Evolutionary conservation across 2,113 vertebrate species (phyloP).

Genomic region (Rhegmatorhina hoffmannsi): DNA sequence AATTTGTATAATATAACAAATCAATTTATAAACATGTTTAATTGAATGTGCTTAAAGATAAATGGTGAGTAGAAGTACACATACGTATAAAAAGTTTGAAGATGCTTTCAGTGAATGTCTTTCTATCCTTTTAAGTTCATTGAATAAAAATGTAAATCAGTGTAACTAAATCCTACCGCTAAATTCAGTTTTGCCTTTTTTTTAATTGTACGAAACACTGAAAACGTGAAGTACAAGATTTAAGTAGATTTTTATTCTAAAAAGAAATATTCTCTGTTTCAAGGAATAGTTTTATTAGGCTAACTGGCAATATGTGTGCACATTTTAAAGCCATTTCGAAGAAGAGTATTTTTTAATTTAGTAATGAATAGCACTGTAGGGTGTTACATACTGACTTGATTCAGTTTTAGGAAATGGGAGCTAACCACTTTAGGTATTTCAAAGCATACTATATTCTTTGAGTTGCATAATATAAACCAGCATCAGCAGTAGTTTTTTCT

Average conservation of each 20-base stretch:
- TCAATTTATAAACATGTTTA: constrained; percentile 26
- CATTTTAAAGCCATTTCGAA: neutral
- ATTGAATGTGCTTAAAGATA: constrained; percentile 17
- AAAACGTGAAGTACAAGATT: neutral
- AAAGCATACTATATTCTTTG: neutral
- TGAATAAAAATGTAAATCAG: constrained; percentile 30
- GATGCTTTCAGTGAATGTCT: neutral
- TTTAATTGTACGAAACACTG: neutral
- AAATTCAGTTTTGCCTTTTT: neutral
- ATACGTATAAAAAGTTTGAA: neutral
- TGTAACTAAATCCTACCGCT: neutral
- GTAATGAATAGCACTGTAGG: constrained; percentile 2
- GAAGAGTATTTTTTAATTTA: constrained; percentile 1
- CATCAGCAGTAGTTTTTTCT: neutral
- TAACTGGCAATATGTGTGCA: neutral
- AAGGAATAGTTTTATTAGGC: neutral
- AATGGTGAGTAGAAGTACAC: neutral
- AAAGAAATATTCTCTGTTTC: neutral
- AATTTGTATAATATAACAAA: constrained; percentile 37
- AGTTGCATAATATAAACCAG: neutral
- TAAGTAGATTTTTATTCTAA: constrained; percentile 25
- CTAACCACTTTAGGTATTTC: neutral
- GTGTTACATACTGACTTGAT: neutral
- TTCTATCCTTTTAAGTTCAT: neutral
- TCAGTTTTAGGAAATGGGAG: constrained; percentile 4